Conservation (phyloP, 2,113 vertebrate genomes). For the Turdus rufiventris region DNA sequence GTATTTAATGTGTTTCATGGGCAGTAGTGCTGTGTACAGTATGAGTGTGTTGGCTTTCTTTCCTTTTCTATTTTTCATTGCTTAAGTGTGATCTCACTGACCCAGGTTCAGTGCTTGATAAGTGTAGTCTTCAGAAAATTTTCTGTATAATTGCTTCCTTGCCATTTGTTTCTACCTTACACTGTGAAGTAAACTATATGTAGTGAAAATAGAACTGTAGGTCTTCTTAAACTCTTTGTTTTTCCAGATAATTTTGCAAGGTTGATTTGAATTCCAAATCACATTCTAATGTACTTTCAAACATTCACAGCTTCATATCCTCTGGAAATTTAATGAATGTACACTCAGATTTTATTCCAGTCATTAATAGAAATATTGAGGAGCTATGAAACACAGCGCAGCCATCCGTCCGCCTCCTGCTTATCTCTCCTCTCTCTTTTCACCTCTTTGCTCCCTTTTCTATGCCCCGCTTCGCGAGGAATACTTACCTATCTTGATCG, state of each 20-base stretch:
- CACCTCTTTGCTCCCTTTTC: background rate
- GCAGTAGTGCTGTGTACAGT: background rate
- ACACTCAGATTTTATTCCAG: background rate
- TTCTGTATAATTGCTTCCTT: background rate
- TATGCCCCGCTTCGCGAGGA: background rate
- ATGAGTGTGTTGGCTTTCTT: background rate
- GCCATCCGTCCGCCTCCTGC: accelerated
- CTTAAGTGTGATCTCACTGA: background rate
- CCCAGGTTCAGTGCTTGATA: background rate
- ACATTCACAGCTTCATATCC: background rate
- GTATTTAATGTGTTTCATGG: background rate
- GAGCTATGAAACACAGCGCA: background rate
- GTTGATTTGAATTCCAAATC: background rate
- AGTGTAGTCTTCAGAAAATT: background rate
- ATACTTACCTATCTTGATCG: background rate
- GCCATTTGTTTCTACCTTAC: background rate
- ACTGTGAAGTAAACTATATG: background rate
- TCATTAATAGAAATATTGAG: background rate
- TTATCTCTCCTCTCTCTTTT: background rate
- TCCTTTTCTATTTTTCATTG: background rate
- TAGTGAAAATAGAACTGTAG: background rate
- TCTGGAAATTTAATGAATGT: background rate
- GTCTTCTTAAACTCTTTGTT: background rate
- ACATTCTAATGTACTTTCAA: background rate
- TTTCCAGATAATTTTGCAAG: background rate